These are phyloP conservation scores for Drosophila auraria DNA, from an alignment of 1,140 invertebrate genomes.

Conservation along the genomic window DNA sequence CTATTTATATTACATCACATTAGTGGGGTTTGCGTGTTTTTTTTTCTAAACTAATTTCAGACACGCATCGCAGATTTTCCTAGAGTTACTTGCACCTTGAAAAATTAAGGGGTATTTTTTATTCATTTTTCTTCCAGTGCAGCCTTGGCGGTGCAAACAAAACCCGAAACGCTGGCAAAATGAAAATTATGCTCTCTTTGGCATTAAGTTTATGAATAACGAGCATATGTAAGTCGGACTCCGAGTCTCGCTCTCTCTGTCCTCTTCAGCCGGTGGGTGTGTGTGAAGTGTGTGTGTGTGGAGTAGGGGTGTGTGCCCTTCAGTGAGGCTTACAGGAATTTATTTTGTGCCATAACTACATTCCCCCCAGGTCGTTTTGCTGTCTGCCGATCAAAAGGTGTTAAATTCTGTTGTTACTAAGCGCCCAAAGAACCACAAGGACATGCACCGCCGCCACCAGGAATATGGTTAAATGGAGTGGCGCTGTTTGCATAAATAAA, in stretches of 20 bases:
- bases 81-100: too few relatives aligned
- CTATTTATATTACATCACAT: not conserved
- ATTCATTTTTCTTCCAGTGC: not conserved
- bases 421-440: constrained; percentile 70
- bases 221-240: constrained; percentile 66
- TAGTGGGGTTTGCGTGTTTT: not conserved
- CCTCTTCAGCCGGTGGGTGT: constrained; percentile 10
- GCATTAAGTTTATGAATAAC: constrained; percentile 83
- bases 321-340: constrained; percentile 71
- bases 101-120: too few relatives aligned
- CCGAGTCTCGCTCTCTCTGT: constrained; percentile 20
- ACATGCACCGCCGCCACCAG: constrained; percentile 46
- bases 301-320: constrained; percentile 45
- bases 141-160: constrained; percentile 44
- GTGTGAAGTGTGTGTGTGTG: constrained; percentile 20
- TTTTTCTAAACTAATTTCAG: not conserved
- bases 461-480: not conserved
- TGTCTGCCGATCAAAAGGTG: constrained; percentile 79
- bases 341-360: constrained; percentile 75
- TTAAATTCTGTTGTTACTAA: constrained; percentile 79
- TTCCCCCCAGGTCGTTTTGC: constrained; percentile 29
- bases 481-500: constrained; percentile 30
- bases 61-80: too few relatives aligned
- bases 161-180: constrained; percentile 67
- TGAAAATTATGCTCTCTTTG: constrained; percentile 83